A percentile compares a stretch with the other conserved stretches of the same genome.
Evolutionary conservation across 1,140 invertebrate species (phyloP).

Genomic region (Thaumatotibia leucotreta): DNA sequence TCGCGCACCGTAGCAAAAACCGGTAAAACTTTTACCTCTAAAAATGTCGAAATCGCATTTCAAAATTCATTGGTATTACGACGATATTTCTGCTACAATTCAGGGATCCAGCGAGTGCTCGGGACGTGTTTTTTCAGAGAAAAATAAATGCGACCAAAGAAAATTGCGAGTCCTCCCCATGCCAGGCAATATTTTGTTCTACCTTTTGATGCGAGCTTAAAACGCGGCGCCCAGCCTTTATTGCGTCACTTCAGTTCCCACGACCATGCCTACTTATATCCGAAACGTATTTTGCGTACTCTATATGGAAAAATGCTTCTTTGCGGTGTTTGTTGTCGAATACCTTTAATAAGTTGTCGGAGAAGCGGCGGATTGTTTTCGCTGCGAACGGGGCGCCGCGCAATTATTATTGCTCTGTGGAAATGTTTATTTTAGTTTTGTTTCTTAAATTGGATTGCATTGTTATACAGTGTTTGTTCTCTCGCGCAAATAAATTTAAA

Average conservation of each 20-base stretch:
- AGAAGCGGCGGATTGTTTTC: background rate
- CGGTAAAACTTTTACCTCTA: background rate
- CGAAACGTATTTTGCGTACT: conserved; percentile 1
- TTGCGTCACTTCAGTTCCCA: conserved; percentile 9
- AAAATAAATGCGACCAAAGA: conserved; percentile 13
- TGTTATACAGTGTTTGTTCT: background rate
- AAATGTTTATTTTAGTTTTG: conserved; percentile 12
- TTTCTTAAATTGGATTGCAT: conserved; percentile 7
- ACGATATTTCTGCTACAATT: conserved; percentile 1
- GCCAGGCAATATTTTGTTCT: conserved; percentile 12
- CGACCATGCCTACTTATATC: conserved; percentile 10
- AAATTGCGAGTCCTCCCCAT: conserved; percentile 5
- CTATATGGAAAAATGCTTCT: conserved; percentile 12
- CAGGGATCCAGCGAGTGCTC: background rate
- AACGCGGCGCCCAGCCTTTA: background rate
- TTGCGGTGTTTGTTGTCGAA: conserved; percentile 2
- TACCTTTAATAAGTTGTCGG: conserved; percentile 1
- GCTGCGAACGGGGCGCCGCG: background rate
- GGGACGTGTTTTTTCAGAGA: conserved; percentile 1
- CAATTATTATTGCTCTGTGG: background rate
- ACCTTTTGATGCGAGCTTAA: conserved; percentile 12
- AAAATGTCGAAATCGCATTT: conserved; percentile 10
- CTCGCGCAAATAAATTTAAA: conserved; percentile 3
- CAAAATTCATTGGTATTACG: conserved; percentile 8
- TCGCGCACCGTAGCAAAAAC: background rate